These are phyloP conservation scores for Cossypha niveicapilla DNA, from an alignment of 2,797 vertebrate genomes.

Conservation along the genomic window DNA sequence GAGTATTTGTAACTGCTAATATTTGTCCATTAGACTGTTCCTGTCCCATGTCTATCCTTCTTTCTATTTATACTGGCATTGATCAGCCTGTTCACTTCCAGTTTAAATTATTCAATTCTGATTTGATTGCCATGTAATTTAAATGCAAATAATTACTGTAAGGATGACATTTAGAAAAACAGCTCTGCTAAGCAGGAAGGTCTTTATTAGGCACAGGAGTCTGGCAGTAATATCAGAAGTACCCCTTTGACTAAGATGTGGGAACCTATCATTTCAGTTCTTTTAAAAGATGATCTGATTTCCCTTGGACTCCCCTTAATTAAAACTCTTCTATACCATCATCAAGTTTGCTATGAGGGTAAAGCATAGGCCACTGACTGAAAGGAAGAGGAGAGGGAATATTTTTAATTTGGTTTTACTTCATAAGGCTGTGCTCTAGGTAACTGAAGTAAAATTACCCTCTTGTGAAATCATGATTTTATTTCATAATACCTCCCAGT, in stretches of 20 bases:
- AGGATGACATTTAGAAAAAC: constrained; percentile 77
- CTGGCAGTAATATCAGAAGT: constrained; percentile 27
- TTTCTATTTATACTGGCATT: constrained; percentile 80
- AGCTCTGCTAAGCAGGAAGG: constrained; percentile 58
- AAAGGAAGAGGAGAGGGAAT: not conserved
- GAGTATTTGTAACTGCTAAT: constrained; percentile 32
- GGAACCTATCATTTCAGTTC: not conserved
- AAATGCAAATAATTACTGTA: constrained; percentile 83
- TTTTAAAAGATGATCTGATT: not conserved
- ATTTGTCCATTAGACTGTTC: constrained; percentile 24
- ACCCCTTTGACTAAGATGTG: not conserved
- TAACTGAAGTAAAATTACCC: not conserved
- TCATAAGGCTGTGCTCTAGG: not conserved
- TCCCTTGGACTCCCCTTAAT: not conserved
- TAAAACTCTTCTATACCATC: not conserved
- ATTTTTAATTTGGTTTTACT: not conserved
- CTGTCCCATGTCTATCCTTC: not conserved
- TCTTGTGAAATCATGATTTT: not conserved
- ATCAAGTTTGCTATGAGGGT: not conserved
- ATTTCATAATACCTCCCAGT: not conserved
- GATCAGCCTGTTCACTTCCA: constrained; percentile 79
- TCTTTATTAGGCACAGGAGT: constrained; percentile 51
- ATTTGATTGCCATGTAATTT: constrained; percentile 83
- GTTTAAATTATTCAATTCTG: constrained; percentile 81
- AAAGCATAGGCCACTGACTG: not conserved